A percentile compares a stretch with the other conserved stretches of the same genome.
phyloP scores from a whole-genome alignment of 2,113 vertebrate species.

The Ia io region DNA sequence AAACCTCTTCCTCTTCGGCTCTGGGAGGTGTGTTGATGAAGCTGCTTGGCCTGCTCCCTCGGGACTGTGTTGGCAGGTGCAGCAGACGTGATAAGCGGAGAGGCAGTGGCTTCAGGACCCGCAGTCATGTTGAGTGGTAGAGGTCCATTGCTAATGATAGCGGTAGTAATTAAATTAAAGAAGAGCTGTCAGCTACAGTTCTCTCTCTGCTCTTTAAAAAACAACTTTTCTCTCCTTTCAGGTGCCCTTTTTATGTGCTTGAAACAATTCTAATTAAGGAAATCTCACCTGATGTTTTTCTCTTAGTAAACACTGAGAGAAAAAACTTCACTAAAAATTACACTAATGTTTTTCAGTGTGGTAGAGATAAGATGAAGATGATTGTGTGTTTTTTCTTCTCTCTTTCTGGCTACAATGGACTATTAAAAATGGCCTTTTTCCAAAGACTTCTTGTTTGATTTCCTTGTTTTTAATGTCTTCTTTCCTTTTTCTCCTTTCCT shows the following conservation, averaged over 20 bases:
- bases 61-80: constrained; percentile 39
- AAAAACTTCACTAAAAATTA: too few relatives aligned
- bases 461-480: background rate
- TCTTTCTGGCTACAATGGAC: background rate
- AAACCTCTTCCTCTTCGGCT: background rate
- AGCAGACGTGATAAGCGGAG: background rate
- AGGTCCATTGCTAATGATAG: constrained; percentile 75
- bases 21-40: background rate
- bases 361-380: constrained; percentile 54
- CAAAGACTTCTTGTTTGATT: background rate
- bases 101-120: constrained; percentile 52
- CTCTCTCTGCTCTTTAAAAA: constrained; percentile 67
- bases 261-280: constrained; percentile 79
- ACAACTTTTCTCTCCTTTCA: constrained; percentile 66
- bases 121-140: constrained; percentile 66
- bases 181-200: constrained; percentile 68
- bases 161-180: constrained; percentile 75
- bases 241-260: constrained; percentile 57
- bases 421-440: constrained; percentile 13
- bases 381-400: background rate
- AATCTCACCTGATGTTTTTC: constrained; percentile 65
- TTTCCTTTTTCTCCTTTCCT: background rate
- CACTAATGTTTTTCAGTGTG: constrained; percentile 72
- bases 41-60: background rate
- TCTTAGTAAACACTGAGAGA: constrained; percentile 75